Evolutionary conservation across 2,888 invertebrate genomes (phyloP), one percentile per base, ranked within the genome.

Genomic region (Heliconius charithonia): DNA sequence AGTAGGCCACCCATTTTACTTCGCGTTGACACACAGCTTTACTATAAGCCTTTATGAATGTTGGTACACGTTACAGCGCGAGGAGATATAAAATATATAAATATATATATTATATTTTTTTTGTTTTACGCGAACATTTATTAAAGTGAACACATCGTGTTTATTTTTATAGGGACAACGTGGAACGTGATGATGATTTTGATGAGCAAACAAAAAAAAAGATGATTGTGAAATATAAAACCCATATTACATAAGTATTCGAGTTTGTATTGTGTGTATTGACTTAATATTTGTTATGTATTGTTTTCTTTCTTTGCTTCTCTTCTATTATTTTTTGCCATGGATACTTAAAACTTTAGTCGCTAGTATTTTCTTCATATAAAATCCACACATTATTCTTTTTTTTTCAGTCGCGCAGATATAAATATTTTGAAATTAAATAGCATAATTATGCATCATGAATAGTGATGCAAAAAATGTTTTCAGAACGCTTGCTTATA

Each of bases 1-100:
- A 82, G 81, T 82, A 84, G 82, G 81, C 79, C 83, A 77, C 76
- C 75, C 76, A 74, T 79, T 82, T 80, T 82, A 78, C 79, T 82
- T 79, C 77, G 76, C 79, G 81, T 81, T 82, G 82, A 81, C 83
- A 80, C 79, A 79, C 63, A 79, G 80, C 81, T 82, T 82, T 79
- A 62, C 76, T 78, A 73, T 80, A 82, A 82, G 78, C 81, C 81
- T 82, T 83, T 81, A 82, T 78, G 76, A 80, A 78, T 79, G 72
- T 79, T 73, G 78, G 78, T 76, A 79, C 45, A 81, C 69, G 70
- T 77, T 80, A 78, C 78, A 78, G 70, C 73, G 71, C 41, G 75
- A 76, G 75, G 76, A 80, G 79, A 80, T 79, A 75, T 79, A 75
- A 75, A 29, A 72, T 72, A 63, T 25, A 62, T 62, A 59, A 12